phyloP scores from a whole-genome alignment of 2,113 vertebrate genomes.

The Ictidomys tridecemlineatus region DNA sequence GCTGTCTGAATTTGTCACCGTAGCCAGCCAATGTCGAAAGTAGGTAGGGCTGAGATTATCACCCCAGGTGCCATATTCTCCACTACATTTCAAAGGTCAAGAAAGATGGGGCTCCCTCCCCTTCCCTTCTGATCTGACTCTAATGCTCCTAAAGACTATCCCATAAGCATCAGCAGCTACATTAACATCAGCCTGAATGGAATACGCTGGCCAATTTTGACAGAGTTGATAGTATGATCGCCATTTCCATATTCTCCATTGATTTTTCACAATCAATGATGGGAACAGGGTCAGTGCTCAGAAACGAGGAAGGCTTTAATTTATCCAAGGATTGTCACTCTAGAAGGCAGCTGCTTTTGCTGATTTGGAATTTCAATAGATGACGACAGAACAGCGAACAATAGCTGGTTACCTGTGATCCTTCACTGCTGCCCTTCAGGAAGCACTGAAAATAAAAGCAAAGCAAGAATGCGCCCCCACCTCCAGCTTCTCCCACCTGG shows the following conservation, averaged over 20 bases:
- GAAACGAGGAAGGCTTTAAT: conserved; percentile 81
- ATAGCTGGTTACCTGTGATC: conserved; percentile 70
- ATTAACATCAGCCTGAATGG: neutral
- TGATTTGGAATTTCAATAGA: conserved; percentile 75
- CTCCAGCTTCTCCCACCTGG: neutral
- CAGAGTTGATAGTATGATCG: conserved; percentile 73
- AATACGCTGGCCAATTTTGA: conserved; percentile 67
- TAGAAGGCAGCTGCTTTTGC: conserved; percentile 80
- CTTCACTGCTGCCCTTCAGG: conserved; percentile 71
- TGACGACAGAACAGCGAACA: conserved; percentile 78
- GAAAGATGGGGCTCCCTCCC: neutral
- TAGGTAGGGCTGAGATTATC: conserved; percentile 44
- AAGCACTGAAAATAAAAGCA: conserved; percentile 36
- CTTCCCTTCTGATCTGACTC: neutral
- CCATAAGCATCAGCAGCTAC: neutral
- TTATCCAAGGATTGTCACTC: conserved; percentile 84
- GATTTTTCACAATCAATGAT: conserved; percentile 85
- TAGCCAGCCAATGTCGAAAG: conserved; percentile 69
- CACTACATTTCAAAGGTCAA: neutral
- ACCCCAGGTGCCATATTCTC: conserved; percentile 71
- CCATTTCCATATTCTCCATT: conserved; percentile 74
- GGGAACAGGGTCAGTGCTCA: conserved; percentile 78
- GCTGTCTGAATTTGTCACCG: neutral
- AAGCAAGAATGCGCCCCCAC: neutral
- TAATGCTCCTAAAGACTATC: neutral